These are phyloP conservation scores for Parus major DNA, from an alignment of 2,113 vertebrate species.

Conservation along the genomic window DNA sequence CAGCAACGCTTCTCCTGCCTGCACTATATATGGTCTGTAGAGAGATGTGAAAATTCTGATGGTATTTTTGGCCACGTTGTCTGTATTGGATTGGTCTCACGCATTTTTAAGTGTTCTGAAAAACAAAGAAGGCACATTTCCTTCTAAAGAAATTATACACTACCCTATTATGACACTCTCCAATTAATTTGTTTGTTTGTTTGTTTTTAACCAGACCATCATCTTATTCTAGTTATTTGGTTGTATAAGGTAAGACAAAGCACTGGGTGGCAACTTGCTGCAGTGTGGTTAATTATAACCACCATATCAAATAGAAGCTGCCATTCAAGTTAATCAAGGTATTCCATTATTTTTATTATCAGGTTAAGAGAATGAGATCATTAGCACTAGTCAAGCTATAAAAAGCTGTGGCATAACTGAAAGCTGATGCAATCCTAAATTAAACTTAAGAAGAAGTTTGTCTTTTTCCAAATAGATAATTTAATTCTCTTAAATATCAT, in stretches of 20 bases:
- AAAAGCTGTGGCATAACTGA: slow-evolving; percentile 64
- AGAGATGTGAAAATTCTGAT: neutral
- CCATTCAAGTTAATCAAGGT: slow-evolving; percentile 74
- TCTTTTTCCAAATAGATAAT: neutral
- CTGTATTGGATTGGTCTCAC: neutral
- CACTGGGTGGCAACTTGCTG: slow-evolving; percentile 32
- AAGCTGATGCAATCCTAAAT: slow-evolving; percentile 34
- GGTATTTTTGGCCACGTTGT: neutral
- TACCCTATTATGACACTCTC: neutral
- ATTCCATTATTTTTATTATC: slow-evolving; percentile 70
- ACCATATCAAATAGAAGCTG: slow-evolving; percentile 75
- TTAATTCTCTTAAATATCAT: neutral
- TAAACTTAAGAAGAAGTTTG: neutral
- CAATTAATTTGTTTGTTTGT: neutral
- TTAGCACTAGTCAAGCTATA: slow-evolving; percentile 66
- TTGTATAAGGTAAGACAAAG: slow-evolving; percentile 58
- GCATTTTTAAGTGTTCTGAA: neutral
- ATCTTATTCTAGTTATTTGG: slow-evolving; percentile 37
- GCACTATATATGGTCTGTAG: neutral
- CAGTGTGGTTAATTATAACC: slow-evolving; percentile 78
- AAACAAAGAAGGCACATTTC: neutral
- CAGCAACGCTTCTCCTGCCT: neutral
- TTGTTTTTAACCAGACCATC: neutral
- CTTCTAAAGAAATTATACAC: neutral
- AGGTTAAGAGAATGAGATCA: slow-evolving; percentile 74